Conservation (phyloP, 2,113 vertebrate species). For the Saccopteryx bilineata region DNA sequence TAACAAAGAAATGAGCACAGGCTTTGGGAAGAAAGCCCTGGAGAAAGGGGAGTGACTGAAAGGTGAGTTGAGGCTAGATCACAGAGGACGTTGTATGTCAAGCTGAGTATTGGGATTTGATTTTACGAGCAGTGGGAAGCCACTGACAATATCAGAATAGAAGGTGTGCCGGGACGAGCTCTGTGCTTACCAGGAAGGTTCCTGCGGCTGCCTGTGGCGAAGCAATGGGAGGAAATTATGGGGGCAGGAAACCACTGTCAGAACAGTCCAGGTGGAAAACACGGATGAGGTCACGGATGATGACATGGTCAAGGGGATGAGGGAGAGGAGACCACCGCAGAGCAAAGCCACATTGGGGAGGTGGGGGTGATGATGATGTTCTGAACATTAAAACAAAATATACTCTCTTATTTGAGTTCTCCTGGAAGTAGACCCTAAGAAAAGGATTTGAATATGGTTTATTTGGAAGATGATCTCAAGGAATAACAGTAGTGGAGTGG, state of each 20-base stretch:
- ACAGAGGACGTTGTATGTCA: not conserved
- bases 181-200: not conserved
- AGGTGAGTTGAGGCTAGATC: not conserved
- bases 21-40: not conserved
- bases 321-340: not conserved
- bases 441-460: not conserved
- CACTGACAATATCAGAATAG: not conserved
- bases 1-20: not conserved
- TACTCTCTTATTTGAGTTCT: not conserved
- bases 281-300: not conserved
- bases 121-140: not conserved
- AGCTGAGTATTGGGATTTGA: not conserved
- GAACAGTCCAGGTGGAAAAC: not conserved
- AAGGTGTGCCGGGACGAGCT: not conserved
- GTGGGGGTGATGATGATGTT: not conserved
- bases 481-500: not conserved
- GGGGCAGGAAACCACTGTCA: not conserved
- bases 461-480: slow-evolving; percentile 28
- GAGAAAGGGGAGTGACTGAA: not conserved
- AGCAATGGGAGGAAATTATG: not conserved
- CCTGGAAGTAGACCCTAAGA: not conserved
- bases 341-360: not conserved
- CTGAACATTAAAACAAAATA: not conserved
- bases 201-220: not conserved
- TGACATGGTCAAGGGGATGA: not conserved